Percentiles rank a stretch among this genome's conserved stretches.
These are phyloP conservation scores for Molorchus minor DNA, from an alignment of 2,888 invertebrate genomes.

Conservation along the genomic window DNA sequence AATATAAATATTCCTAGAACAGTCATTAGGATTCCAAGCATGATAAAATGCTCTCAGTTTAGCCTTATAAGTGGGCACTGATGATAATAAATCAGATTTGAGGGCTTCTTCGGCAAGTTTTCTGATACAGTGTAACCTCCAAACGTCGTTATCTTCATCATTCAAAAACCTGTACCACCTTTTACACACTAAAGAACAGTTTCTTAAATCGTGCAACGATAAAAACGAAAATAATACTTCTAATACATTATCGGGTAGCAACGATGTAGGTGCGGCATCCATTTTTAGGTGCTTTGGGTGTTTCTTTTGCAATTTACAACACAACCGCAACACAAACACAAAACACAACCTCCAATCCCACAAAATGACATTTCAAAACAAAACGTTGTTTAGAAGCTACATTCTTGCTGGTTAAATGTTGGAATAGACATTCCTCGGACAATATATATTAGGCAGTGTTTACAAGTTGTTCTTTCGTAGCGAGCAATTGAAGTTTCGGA, in stretches of 20 bases:
- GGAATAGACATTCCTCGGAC: no score
- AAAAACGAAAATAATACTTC: conserved; percentile 93
- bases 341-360: no score
- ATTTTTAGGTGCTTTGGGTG: conserved; percentile 52
- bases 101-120: conserved; percentile 87
- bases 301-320: no score
- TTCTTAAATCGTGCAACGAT: conserved; percentile 83
- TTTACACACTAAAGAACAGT: conserved; percentile 92
- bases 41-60: conserved; percentile 93
- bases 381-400: not conserved
- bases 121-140: conserved; percentile 89
- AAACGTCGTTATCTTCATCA: conserved; percentile 95
- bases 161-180: conserved; percentile 90
- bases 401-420: no score
- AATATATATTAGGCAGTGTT: no score
- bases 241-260: conserved; percentile 81
- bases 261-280: conserved; percentile 70
- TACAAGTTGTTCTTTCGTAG: no score
- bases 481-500: no score
- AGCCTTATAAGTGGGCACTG: conserved; percentile 89
- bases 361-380: not conserved
- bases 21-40: conserved; percentile 98
- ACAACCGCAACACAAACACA: no score
- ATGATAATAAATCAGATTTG: conserved; percentile 89
- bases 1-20: conserved; percentile 95